A percentile compares a stretch with the other conserved stretches of the same genome.
Evolutionary conservation across 2,888 invertebrate genomes (phyloP).

Genomic region (Drosophila phalerata): DNA sequence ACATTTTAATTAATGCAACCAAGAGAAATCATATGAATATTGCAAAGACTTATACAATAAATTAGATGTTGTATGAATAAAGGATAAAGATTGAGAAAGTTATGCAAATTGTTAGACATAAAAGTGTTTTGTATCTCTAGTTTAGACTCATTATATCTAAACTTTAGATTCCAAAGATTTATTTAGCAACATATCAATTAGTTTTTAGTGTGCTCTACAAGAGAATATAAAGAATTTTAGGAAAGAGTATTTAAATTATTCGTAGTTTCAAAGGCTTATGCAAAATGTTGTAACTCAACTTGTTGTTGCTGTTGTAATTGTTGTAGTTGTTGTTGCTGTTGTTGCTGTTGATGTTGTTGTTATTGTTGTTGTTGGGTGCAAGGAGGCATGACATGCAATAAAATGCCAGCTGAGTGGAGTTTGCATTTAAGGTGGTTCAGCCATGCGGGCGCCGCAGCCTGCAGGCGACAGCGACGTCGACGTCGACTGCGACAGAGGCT

Average conservation of each 20-base stretch:
- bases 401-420: conserved; percentile 54
- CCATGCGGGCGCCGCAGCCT: conserved; percentile 61
- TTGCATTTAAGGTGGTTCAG: conserved; percentile 14
- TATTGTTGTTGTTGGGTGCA: conserved; percentile 36
- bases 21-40: too few relatives aligned
- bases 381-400: conserved; percentile 64
- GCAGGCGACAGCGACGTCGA: conserved; percentile 17
- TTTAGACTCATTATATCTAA: neutral
- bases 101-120: too few relatives aligned
- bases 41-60: too few relatives aligned
- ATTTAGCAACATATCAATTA: neutral
- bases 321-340: too few relatives aligned
- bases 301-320: neutral
- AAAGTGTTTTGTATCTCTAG: neutral
- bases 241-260: conserved; percentile 24
- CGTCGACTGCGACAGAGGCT: neutral
- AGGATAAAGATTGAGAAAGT: too few relatives aligned
- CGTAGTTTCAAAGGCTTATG: conserved; percentile 17
- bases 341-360: conserved; percentile 22
- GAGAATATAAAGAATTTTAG: too few relatives aligned
- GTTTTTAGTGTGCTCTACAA: neutral
- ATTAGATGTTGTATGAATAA: too few relatives aligned
- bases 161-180: neutral
- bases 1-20: too few relatives aligned
- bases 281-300: conserved; percentile 26